phyloP scores from a whole-genome alignment of 2,113 vertebrate genomes.

The Nycticebus coucang region DNA sequence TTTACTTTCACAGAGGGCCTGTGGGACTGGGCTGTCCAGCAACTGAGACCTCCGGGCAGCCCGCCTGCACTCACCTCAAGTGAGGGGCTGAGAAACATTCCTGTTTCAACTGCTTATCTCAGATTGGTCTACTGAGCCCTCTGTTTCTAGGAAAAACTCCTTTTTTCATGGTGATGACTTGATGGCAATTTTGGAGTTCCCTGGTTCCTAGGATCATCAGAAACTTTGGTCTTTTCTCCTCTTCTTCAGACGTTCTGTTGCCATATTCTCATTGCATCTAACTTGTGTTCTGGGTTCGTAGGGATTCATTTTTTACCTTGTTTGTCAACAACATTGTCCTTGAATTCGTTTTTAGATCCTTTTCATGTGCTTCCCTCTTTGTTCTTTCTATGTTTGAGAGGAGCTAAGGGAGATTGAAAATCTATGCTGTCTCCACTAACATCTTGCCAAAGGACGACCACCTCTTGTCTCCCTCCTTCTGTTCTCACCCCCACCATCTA shows the following conservation, averaged over 20 bases:
- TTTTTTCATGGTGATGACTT: neutral
- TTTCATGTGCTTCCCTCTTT: neutral
- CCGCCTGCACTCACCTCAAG: neutral
- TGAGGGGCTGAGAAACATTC: neutral
- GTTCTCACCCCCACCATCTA: neutral
- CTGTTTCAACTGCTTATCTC: neutral
- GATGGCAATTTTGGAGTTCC: neutral
- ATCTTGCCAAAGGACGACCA: neutral
- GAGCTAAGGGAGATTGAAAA: neutral
- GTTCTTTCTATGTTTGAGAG: conserved; percentile 6
- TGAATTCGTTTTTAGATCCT: neutral
- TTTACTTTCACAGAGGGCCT: neutral
- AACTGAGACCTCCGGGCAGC: neutral
- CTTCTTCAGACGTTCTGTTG: neutral
- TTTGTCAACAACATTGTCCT: neutral
- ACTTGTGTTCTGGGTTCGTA: neutral
- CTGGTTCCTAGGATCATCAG: neutral
- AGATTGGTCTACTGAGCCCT: neutral
- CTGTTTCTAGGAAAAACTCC: neutral
- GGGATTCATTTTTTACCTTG: neutral
- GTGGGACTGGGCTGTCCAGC: neutral
- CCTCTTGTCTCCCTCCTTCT: neutral
- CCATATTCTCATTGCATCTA: neutral
- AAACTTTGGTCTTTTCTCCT: neutral
- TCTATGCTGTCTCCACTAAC: neutral